These are phyloP conservation scores for Caenorhabditis sulstoni DNA, from an alignment of 2,888 invertebrate genomes.

Conservation along the genomic window DNA sequence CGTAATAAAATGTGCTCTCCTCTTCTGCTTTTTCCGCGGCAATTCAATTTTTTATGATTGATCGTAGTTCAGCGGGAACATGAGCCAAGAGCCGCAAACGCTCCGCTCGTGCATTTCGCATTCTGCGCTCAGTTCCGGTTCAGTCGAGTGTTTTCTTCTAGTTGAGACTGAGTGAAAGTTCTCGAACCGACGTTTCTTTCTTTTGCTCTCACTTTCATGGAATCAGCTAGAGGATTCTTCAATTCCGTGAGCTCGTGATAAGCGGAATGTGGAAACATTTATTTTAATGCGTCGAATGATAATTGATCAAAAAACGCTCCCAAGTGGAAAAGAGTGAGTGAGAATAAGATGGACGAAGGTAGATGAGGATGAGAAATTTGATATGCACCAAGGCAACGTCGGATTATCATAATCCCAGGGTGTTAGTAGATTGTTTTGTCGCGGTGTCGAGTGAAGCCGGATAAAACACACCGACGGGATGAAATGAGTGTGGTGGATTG, in stretches of 20 bases:
- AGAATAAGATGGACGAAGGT: constrained; percentile 3
- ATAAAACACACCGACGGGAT: constrained; percentile 52
- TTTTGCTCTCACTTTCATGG: not conserved
- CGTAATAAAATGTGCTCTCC: not conserved
- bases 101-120: constrained; percentile 39
- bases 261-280: constrained; percentile 3
- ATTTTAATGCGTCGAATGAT: not conserved
- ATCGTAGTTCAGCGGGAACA: constrained; percentile 43
- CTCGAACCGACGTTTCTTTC: constrained; percentile 14
- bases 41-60: constrained; percentile 41
- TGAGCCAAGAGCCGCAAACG: constrained; percentile 17
- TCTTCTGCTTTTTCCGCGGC: not conserved
- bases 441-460: constrained; percentile 48
- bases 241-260: not conserved
- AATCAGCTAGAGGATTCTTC: too few relatives aligned
- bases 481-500: constrained; percentile 46
- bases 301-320: constrained; percentile 46
- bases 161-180: constrained; percentile 22
- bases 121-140: constrained; percentile 55
- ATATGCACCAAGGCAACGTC: constrained; percentile 49
- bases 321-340: not conserved
- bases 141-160: constrained; percentile 37
- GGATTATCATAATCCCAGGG: constrained; percentile 50
- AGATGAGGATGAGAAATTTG: constrained; percentile 48
- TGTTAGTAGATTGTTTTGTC: constrained; percentile 58